phyloP scores from a whole-genome alignment of 2,113 vertebrate genomes.

The Ceratotherium simum region DNA sequence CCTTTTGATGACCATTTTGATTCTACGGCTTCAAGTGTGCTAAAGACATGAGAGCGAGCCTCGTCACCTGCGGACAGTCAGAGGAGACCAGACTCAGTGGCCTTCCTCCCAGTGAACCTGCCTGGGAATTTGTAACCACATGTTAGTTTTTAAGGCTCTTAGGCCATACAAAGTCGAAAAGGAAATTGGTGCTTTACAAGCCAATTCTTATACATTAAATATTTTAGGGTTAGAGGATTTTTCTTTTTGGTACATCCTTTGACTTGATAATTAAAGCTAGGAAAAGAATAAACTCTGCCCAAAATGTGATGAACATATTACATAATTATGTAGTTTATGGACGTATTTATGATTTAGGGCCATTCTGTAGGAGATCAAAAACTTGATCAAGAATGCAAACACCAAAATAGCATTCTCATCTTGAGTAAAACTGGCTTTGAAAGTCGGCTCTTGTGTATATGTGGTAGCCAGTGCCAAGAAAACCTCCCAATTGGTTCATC shows the following conservation, averaged over 20 bases:
- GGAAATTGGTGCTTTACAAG: not conserved
- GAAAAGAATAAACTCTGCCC: not conserved
- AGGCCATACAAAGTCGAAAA: not conserved
- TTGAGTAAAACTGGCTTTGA: not conserved
- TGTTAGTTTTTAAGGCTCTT: not conserved
- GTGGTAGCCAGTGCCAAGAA: accelerated
- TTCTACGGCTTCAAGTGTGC: not conserved
- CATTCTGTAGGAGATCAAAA: not conserved
- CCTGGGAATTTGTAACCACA: not conserved
- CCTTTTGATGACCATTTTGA: not conserved
- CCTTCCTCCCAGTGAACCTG: accelerated
- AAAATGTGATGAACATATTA: not conserved
- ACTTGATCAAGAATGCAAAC: not conserved
- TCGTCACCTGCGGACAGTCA: accelerated
- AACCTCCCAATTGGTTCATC: not conserved
- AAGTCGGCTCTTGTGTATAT: accelerated
- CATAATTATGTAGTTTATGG: accelerated
- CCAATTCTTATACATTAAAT: not conserved
- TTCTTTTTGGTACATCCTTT: not conserved
- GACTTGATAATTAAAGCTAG: not conserved
- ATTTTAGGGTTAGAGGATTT: not conserved
- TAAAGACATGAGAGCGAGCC: not conserved
- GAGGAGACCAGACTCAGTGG: accelerated
- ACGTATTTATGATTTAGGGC: not conserved
- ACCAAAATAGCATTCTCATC: not conserved